Conservation (phyloP, 2,888 invertebrate genomes). For the Polydesmus complanatus region DNA sequence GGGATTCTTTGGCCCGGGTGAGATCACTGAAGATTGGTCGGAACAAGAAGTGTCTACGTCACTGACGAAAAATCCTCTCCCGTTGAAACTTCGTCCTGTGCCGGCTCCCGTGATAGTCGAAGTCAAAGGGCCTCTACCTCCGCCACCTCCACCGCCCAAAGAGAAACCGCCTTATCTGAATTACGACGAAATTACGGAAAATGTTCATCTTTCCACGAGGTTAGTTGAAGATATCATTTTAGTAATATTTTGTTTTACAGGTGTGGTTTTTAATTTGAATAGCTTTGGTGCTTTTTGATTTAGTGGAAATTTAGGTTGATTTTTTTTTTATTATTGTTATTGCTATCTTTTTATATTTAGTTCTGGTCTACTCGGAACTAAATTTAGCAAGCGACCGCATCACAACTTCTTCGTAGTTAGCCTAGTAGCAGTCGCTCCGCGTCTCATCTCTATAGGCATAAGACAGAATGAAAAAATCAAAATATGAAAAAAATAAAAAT, state of each 20-base stretch:
- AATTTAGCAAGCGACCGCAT: too few species aligned
- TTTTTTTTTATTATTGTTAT: constrained; percentile 1
- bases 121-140: neutral
- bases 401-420: too few species aligned
- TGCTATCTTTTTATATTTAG: too few species aligned
- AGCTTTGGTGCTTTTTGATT: neutral
- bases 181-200: constrained; percentile 68
- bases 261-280: neutral
- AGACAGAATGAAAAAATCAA: too few species aligned
- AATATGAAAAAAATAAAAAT: too few species aligned
- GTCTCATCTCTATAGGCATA: too few species aligned
- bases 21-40: constrained; percentile 14
- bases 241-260: neutral
- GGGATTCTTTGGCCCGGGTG: constrained; percentile 10
- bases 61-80: constrained; percentile 9
- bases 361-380: too few species aligned
- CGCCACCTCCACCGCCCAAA: constrained; percentile 35
- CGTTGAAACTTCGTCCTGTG: constrained; percentile 4
- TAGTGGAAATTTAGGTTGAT: neutral
- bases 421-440: too few species aligned
- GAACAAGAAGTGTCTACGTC: constrained; percentile 9
- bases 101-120: constrained; percentile 17
- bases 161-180: constrained; percentile 45
- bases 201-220: constrained; percentile 69
- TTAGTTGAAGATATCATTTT: too few species aligned